A percentile compares a stretch with the other conserved stretches of the same genome.
phyloP scores from a whole-genome alignment of 2,797 vertebrate species.

The Sebastes jordani region DNA sequence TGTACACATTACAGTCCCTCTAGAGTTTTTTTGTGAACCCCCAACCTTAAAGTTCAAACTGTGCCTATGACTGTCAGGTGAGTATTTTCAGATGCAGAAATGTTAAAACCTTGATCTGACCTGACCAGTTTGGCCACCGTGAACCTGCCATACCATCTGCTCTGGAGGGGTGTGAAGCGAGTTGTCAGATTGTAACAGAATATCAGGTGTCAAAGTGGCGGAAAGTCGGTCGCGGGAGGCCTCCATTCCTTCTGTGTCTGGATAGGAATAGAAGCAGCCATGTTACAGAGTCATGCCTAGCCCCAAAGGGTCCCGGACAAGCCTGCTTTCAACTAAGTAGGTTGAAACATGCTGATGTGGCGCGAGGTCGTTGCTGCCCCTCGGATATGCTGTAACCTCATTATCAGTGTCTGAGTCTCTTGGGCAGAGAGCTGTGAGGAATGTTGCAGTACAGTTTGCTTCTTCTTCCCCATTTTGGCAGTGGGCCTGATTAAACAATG shows the following conservation, averaged over 20 bases:
- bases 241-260: constrained; percentile 53
- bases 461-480: constrained; percentile 6
- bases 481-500: neutral
- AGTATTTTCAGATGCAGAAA: constrained; percentile 8
- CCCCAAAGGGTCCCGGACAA: constrained; percentile 50
- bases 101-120: constrained; percentile 13
- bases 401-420: constrained; percentile 60
- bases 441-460: constrained; percentile 14
- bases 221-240: constrained; percentile 54
- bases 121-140: neutral
- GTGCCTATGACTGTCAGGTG: neutral
- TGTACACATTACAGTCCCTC: too few relatives aligned
- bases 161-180: constrained; percentile 52
- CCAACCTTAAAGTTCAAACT: too few relatives aligned
- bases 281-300: constrained; percentile 6
- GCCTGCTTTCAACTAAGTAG: constrained; percentile 52
- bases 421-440: constrained; percentile 42
- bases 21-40: too few relatives aligned
- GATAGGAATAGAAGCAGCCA: constrained; percentile 70
- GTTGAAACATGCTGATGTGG: constrained; percentile 58
- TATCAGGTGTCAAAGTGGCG: constrained; percentile 67
- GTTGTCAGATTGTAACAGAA: constrained; percentile 67
- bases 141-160: constrained; percentile 35
- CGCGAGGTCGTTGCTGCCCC: constrained; percentile 30
- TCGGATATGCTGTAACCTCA: constrained; percentile 65